A percentile compares a stretch with the other conserved stretches of the same genome.
These are phyloP conservation scores for Poecilia velifera DNA, from an alignment of 2,797 vertebrate species.

Conservation along the genomic window DNA sequence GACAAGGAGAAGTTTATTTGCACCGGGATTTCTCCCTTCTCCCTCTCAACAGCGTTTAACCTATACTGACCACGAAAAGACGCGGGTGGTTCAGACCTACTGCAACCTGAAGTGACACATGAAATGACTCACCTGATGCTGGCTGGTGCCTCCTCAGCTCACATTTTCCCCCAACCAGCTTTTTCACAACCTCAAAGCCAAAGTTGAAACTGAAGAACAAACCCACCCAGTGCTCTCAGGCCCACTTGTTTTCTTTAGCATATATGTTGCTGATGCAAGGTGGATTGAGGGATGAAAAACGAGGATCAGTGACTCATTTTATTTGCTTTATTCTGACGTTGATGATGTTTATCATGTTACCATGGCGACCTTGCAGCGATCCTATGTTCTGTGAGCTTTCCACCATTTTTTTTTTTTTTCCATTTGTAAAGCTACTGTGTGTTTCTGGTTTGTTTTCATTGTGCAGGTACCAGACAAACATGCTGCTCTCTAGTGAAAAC, in stretches of 20 bases:
- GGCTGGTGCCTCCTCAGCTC: slow-evolving; percentile 67
- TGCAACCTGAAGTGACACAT: slow-evolving; percentile 77
- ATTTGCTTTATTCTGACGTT: slow-evolving; percentile 60
- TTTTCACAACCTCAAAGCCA: slow-evolving; percentile 62
- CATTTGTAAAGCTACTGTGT: slow-evolving; percentile 23
- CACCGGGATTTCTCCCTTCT: slow-evolving; percentile 64
- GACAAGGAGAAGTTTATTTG: slow-evolving; percentile 55
- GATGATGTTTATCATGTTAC: slow-evolving; percentile 65
- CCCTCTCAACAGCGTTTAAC: slow-evolving; percentile 63
- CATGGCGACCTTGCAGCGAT: slow-evolving; percentile 45
- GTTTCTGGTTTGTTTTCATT: slow-evolving; percentile 51
- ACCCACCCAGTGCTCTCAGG: slow-evolving; percentile 61
- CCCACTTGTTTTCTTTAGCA: slow-evolving; percentile 67
- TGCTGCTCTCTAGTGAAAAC: slow-evolving; percentile 34
- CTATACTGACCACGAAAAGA: slow-evolving; percentile 57
- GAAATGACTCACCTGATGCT: slow-evolving; percentile 81
- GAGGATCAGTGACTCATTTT: slow-evolving; percentile 68
- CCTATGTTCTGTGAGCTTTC: slow-evolving; percentile 49
- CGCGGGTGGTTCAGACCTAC: slow-evolving; percentile 64
- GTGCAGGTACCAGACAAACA: slow-evolving; percentile 58
- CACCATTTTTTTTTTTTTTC: slow-evolving; percentile 21
- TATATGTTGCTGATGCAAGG: slow-evolving; percentile 72
- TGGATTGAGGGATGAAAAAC: slow-evolving; percentile 61
- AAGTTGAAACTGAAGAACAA: slow-evolving; percentile 66
- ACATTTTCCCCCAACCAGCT: slow-evolving; percentile 70